Base-by-base conservation (phyloP, 2,797 vertebrate genomes). In the Cossypha heuglini region DNA sequence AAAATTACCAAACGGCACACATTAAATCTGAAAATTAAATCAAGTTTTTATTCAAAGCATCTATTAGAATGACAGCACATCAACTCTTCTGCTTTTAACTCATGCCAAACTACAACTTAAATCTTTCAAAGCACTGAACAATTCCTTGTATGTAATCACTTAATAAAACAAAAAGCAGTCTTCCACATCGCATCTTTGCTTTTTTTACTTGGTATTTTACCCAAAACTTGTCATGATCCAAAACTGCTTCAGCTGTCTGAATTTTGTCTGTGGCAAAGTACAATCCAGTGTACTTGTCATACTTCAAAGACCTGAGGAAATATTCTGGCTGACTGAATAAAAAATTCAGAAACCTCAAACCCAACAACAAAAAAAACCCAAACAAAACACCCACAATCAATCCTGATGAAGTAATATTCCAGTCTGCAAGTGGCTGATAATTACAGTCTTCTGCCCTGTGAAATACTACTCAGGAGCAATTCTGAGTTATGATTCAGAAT, bases 1-100 rank as follows among this genome's bases (percentile, higher is more conserved):
- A 74, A 37, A 89, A 83, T 82, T 33, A 79, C 25, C 54, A 79
- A 59, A 78, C 15, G 43, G 12, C 61, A 71, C 52, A 33, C n/a
- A 3, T 63, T 64, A 21, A 80, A 85, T 45, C 8, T 88, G 59
- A 95, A 97, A 97, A 84, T 97, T 88, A 94, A 97, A 97, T 82
- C 96, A 96, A 96, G 54, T 61, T 97, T 98, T 98, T 98, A 98
- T 98, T 98, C 77, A 97, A 98, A 97, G 97, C 97, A 29, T 93
- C 92, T 98, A 98, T 97, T 95, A 94, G 93, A 96, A 97, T 91
- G 89, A 97, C 95, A 98, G 96, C 97, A 97, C 91, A 88, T 97
- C 94, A 93, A 91, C 82, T 97, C 63, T 84, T 96, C 92, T 97
- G 93, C 96, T 98, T 94, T 96, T 96, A 97, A 96, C 31, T 96